Evolutionary conservation across 2,888 invertebrate genomes (phyloP), one percentile per base, ranked within the genome.

Genomic region (Dinocampus coccinellae): DNA sequence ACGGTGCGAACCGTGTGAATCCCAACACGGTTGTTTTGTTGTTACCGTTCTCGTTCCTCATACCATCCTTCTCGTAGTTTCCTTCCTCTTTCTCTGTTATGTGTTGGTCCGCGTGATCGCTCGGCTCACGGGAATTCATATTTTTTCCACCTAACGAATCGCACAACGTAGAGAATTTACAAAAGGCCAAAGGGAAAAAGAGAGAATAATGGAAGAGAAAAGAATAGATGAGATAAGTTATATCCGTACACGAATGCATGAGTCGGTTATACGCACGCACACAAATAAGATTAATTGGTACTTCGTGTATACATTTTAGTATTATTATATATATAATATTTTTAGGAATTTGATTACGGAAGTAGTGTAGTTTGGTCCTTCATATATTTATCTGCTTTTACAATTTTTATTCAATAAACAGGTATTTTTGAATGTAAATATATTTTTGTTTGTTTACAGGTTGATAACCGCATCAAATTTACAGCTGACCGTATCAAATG

Each of bases 401-500:
- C n/a, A n/a, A n/a, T n/a, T n/a, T n/a, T n/a, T n/a, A n/a, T n/a
- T n/a, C n/a, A n/a, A n/a, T n/a, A n/a, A n/a, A n/a, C n/a, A n/a
- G n/a, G n/a, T n/a, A n/a, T n/a, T n/a, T n/a, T n/a, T 13, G n/a
- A n/a, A 13, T 39, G 13, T 39, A 13, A n/a, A n/a, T n/a, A 4
- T 29, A 7, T 29, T 47, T 47, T 16, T n/a, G 7, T 16, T 55
- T 39, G 22, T 57, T 55, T 36, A 13, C 16, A 26, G 16, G 55
- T 36, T 24, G 39, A 36, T 57, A 11, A 39, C 22, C 72, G 55
- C n/a, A 62, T 24, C 63, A 76, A 75, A 77, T 73, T 69, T 70
- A 75, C 83, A 82, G 82, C 82, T 82, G 83, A 79, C 82, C 82
- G 79, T 82, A 77, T 78, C 78, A 78, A 81, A 80, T 80, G 70